Base-by-base conservation (phyloP, 1,140 invertebrate genomes). In the Lasaia peninsularis region DNA sequence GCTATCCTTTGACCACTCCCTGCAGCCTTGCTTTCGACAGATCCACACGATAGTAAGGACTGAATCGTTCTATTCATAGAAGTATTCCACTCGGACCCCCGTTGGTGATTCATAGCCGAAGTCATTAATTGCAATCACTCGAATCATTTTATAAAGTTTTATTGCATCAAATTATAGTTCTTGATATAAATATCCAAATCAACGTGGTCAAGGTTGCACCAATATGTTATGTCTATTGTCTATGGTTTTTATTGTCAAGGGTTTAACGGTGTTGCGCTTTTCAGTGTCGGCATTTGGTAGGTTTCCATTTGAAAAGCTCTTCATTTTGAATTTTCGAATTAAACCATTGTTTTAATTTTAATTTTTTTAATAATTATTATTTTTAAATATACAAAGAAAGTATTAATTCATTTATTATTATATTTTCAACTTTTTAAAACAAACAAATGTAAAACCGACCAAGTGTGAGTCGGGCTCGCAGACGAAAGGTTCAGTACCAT, bases 1-100 rank as follows among this genome's bases (percentile, higher is more conserved):
- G 77, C 68, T 80, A 81, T 82, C 85, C 83, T 80, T 84, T 88
- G 80, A 85, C 82, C 85, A 76, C 67, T 80, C 80, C 82, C 75
- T 73, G 59, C 69, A 73, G 67, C 85, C 82, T 88, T 85, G 79
- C 83, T 85, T 88, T 85, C 83, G 73, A 79, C 76, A 66, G 67
- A 78, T 83, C 84, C 67, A 65, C 67, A 62, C 71, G 75, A 86
- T 84, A 84, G 78, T 64, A 60, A 74, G 65, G 65, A 67, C 58
- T 71, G 65, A 67, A 72, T 69, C 65, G 71, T 64, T 62, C 69
- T 63, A 76, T 81, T 80, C 60, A 84, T 78, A 76, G 72, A 75
- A 74, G 66, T 67, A 48, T 48, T 48, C n/a, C 40, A 48, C 44
- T 48, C 52, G 37, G 61, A 63, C 61, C 54, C 64, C 64, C n/a